These are phyloP conservation scores for Indicator maculatus DNA, from an alignment of 2,113 vertebrate species.

Conservation along the genomic window DNA sequence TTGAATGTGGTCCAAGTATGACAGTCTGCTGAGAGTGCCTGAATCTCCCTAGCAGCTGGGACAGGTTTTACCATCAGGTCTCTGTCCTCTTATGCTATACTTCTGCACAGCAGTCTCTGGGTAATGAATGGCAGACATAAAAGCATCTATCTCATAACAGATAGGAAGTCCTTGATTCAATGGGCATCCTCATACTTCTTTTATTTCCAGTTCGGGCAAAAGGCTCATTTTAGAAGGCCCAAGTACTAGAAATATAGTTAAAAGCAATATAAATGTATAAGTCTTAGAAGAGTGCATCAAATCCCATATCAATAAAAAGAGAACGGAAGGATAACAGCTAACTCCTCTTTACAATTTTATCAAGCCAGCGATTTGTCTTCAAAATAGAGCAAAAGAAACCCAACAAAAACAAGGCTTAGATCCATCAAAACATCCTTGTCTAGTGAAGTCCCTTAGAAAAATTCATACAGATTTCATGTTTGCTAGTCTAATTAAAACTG, in stretches of 20 bases:
- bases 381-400: not conserved
- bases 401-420: not conserved
- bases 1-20: not conserved
- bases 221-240: not conserved
- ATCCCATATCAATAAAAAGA: not conserved
- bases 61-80: not conserved
- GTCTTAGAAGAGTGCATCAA: not conserved
- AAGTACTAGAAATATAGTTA: not conserved
- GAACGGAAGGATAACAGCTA: not conserved
- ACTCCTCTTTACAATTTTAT: not conserved
- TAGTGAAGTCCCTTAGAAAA: constrained; percentile 1
- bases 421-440: constrained; percentile 7
- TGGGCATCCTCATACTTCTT: not conserved
- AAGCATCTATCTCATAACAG: not conserved
- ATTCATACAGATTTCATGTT: not conserved
- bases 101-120: not conserved
- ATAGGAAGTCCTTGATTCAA: not conserved
- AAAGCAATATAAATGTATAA: not conserved
- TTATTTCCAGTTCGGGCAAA: not conserved
- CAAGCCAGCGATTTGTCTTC: not conserved
- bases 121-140: not conserved
- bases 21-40: not conserved
- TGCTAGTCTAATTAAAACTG: not conserved
- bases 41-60: constrained; percentile 4
- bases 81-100: not conserved